Conservation (phyloP, 2,113 vertebrate genomes). For the Anseranas semipalmata region DNA sequence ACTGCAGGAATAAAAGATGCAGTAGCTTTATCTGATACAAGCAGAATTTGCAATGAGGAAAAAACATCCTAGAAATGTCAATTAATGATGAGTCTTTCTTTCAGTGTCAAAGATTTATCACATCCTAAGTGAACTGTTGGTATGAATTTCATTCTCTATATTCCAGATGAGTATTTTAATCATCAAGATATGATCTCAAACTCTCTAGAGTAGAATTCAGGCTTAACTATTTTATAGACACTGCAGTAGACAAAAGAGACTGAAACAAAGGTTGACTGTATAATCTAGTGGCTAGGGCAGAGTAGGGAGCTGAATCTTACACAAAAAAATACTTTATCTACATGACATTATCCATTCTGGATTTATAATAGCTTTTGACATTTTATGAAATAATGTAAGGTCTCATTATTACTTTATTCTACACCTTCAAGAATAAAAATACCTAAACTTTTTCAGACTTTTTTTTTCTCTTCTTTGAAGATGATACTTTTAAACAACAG, state of each 20-base stretch:
- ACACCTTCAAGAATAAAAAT: not conserved
- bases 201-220: not conserved
- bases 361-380: not conserved
- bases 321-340: not conserved
- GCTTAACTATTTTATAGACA: not conserved
- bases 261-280: not conserved
- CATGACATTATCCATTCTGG: not conserved
- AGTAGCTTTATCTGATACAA: not conserved
- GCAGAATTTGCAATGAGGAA: not conserved
- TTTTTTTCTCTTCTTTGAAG: not conserved
- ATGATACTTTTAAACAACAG: not conserved
- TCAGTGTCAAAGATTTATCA: not conserved
- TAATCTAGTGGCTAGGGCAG: not conserved
- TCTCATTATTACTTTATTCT: not conserved
- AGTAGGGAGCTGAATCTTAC: not conserved
- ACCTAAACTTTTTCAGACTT: not conserved
- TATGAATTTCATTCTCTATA: not conserved
- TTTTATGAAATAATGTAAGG: not conserved
- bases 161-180: conserved; percentile 12
- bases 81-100: not conserved
- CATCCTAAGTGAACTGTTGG: not conserved
- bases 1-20: not conserved
- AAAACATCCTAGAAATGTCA: not conserved
- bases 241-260: not conserved
- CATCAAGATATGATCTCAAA: not conserved